Evolutionary conservation across 2,113 vertebrate species (phyloP).

Genomic region (Polypterus bichir): DNA sequence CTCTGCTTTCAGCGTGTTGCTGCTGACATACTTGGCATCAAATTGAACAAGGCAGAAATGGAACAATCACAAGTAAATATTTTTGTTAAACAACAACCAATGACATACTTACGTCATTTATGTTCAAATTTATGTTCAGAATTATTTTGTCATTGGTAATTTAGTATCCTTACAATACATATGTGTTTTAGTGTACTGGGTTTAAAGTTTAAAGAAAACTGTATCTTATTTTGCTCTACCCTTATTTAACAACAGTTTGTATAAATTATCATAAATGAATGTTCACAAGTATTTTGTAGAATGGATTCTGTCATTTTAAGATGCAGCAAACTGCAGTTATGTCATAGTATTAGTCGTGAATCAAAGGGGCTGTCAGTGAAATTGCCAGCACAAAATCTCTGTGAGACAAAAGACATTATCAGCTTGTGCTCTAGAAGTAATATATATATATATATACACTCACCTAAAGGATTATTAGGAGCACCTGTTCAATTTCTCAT

Average conservation of each 20-base stretch:
- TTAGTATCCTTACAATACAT: constrained; percentile 7
- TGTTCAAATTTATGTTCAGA: not conserved
- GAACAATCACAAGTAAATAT: constrained; percentile 94
- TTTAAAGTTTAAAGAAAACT: not conserved
- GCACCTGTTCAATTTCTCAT: too few relatives aligned
- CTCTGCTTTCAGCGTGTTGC: constrained; percentile 95
- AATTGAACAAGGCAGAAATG: constrained; percentile 95
- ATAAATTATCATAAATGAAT: not conserved
- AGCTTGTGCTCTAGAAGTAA: too few relatives aligned
- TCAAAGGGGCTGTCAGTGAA: too few relatives aligned
- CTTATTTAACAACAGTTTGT: constrained; percentile 1
- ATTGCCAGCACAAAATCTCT: too few relatives aligned
- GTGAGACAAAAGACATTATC: too few relatives aligned
- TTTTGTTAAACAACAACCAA: constrained; percentile 8
- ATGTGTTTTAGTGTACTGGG: not conserved
- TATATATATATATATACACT: too few relatives aligned
- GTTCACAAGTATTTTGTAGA: too few relatives aligned
- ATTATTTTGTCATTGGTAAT: constrained; percentile 3
- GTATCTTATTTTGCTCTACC: not conserved
- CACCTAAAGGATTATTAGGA: too few relatives aligned
- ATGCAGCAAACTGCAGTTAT: too few relatives aligned
- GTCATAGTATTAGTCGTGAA: too few relatives aligned
- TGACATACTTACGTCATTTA: too few relatives aligned
- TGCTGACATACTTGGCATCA: constrained; percentile 89
- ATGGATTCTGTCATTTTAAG: too few relatives aligned